Conservation (phyloP, 1,140 invertebrate genomes). For the Sycobia sp. region DNA sequence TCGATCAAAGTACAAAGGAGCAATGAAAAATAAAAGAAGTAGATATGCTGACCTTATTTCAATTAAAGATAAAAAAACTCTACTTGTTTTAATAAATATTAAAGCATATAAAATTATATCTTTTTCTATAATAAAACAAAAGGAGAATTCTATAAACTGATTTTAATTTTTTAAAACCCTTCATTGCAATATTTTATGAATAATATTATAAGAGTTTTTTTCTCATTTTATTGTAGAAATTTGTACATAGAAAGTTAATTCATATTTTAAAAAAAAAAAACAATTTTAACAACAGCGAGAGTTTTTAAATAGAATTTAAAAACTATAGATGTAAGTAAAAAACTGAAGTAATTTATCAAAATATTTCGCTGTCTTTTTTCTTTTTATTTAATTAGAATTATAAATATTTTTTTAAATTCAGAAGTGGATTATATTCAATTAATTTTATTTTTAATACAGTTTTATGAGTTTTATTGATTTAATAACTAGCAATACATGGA, state of each 20-base stretch:
- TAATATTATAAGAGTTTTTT: slow-evolving; percentile 2
- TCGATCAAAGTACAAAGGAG: slow-evolving; percentile 4
- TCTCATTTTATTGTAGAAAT: slow-evolving; percentile 12
- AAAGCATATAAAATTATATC: slow-evolving; percentile 29
- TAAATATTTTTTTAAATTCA: too few relatives aligned
- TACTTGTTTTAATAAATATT: slow-evolving; percentile 24
- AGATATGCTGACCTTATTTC: slow-evolving; percentile 19
- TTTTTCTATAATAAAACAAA: slow-evolving; percentile 34
- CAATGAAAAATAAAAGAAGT: slow-evolving; percentile 8
- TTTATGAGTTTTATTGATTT: too few relatives aligned
- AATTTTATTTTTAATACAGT: background rate
- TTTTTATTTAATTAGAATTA: too few relatives aligned
- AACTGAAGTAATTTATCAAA: too few relatives aligned
- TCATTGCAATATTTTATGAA: slow-evolving; percentile 1
- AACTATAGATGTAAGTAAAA: too few relatives aligned
- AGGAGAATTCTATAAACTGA: slow-evolving; percentile 21
- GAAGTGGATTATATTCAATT: too few relatives aligned
- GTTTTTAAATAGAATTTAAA: too few relatives aligned
- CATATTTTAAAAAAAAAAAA: background rate
- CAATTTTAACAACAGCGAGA: too few relatives aligned
- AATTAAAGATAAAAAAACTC: slow-evolving; percentile 16
- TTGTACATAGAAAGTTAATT: slow-evolving; percentile 20
- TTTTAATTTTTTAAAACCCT: slow-evolving; percentile 22
- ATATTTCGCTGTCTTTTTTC: too few relatives aligned
- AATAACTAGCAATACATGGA: background rate